Percentiles rank a stretch among this genome's conserved stretches.
Evolutionary conservation across 2,797 vertebrate species (phyloP).

Genomic region (Diplodus puntazzo): DNA sequence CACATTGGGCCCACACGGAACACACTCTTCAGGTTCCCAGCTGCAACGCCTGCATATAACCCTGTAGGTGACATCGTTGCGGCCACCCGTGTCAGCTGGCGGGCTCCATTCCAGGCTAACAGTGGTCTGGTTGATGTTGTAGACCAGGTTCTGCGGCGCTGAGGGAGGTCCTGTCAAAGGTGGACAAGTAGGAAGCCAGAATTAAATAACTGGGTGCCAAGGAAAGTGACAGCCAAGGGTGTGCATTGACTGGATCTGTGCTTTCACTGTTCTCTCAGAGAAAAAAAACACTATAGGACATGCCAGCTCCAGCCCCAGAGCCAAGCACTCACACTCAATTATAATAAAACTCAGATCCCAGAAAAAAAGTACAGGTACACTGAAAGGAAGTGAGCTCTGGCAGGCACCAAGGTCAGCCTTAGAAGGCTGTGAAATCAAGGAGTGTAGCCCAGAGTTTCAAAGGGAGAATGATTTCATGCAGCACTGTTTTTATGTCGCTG

Average conservation of each 20-base stretch:
- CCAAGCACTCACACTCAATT: conserved; percentile 82
- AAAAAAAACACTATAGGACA: conserved; percentile 60
- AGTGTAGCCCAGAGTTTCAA: conserved; percentile 49
- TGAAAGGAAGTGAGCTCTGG: conserved; percentile 68
- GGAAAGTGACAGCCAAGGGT: conserved; percentile 71
- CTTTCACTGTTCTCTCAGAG: conserved; percentile 55
- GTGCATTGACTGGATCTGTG: conserved; percentile 72
- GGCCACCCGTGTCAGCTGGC: conserved; percentile 94
- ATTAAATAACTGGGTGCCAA: conserved; percentile 71
- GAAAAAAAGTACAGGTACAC: conserved; percentile 63
- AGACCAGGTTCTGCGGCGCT: conserved; percentile 98
- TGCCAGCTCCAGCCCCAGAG: conserved; percentile 68
- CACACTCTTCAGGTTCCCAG: conserved; percentile 97
- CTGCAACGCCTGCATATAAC: conserved; percentile 95
- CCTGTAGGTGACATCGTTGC: conserved; percentile 96
- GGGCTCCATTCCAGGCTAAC: conserved; percentile 97
- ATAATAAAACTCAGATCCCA: conserved; percentile 76
- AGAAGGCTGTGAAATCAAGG: conserved; percentile 47
- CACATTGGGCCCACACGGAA: conserved; percentile 93
- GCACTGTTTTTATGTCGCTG: conserved; percentile 31
- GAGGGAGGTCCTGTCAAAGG: conserved; percentile 93
- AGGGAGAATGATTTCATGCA: conserved; percentile 39
- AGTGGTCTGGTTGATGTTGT: conserved; percentile 99
- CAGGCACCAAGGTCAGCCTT: conserved; percentile 73
- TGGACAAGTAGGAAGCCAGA: conserved; percentile 70